Base-by-base conservation (phyloP, 1,140 invertebrate species). In the Drosophila melanica region DNA sequence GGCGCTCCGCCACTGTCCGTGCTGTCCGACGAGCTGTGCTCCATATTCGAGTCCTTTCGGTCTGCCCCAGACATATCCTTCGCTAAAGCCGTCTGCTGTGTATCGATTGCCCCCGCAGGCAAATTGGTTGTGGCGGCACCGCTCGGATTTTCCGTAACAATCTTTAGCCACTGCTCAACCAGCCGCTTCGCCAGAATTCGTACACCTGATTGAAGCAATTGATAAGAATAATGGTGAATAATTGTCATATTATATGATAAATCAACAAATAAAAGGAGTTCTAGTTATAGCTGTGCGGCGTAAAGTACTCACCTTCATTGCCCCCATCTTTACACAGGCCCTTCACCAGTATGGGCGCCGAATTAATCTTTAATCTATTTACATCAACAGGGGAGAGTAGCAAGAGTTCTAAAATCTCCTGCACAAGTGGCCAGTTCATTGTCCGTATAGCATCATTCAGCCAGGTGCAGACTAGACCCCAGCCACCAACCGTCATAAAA, bases 401-500 rank as follows among this genome's bases (percentile, higher is more conserved):
- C 16, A 98, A 93, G 3, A 99, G 93, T 87, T 96, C 96, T 33
- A 98, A 92, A 20, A 99, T 93, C 92, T 98, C 97, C 84, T 95
- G 93, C 11, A 98, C 95, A 16, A 99, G 93, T 18, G 97, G 94
- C 94, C 95, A 96, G 93, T 98, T 98, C 92, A 96, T 95, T 2
- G 94, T 94, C 4, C 95, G 92, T 23, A 97, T 96, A 33, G 95
- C 96, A 92, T 98, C 97, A 47, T 96, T 95, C 7, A 98, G 92
- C 98, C 98, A 99, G 42, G 93, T 94, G 77, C 97, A 96, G 30
- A 97, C 94, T 47, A 98, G 94, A 73, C 95, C 94, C 98, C 98
- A 99, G 30, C 98, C 98, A 75, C 97, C 97, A 63, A 95, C 95
- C 50, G 94, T 94, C 95, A 99, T 97, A 92, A 98, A 98, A 94